Conservation (phyloP, 2,888 invertebrate species). For the Ditula angustiorana region DNA sequence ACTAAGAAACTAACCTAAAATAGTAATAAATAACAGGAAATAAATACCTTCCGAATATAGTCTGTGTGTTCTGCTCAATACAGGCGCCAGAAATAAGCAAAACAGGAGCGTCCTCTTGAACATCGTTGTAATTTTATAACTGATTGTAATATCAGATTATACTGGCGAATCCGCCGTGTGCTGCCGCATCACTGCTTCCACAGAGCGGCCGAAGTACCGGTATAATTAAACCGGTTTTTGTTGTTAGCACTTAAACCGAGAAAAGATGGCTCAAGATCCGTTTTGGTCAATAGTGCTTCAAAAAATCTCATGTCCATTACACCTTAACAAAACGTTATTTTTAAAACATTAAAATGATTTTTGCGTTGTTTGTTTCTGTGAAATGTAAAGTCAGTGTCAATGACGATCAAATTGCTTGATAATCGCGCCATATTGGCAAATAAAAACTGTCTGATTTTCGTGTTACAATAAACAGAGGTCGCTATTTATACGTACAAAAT, state of each 20-base stretch:
- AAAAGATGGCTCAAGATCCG: constrained; percentile 18
- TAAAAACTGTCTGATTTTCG: no score
- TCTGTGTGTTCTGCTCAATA: constrained; percentile 42
- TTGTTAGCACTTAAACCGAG: constrained; percentile 15
- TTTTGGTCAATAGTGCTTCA: constrained; percentile 32
- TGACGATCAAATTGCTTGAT: no score
- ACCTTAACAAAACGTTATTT: not conserved
- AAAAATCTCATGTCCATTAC: constrained; percentile 18
- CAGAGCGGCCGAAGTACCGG: constrained; percentile 3
- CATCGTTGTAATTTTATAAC: constrained; percentile 12
- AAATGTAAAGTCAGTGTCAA: not conserved
- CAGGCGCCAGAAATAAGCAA: constrained; percentile 43
- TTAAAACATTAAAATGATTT: not conserved
- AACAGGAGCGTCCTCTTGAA: constrained; percentile 21
- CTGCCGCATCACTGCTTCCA: constrained; percentile 9
- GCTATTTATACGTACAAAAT: no score
- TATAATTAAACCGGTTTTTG: constrained; percentile 34
- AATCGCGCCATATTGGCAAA: no score
- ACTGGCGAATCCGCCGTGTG: constrained; percentile 13
- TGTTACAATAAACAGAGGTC: no score
- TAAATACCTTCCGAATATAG: constrained; percentile 49
- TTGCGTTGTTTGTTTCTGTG: not conserved
- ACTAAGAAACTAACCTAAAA: no score
- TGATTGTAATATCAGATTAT: not conserved
- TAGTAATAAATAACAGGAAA: no score